Evolutionary conservation across 2,888 invertebrate genomes (phyloP), one percentile per base, ranked within the genome.

Genomic region (Thymelicus lineola): DNA sequence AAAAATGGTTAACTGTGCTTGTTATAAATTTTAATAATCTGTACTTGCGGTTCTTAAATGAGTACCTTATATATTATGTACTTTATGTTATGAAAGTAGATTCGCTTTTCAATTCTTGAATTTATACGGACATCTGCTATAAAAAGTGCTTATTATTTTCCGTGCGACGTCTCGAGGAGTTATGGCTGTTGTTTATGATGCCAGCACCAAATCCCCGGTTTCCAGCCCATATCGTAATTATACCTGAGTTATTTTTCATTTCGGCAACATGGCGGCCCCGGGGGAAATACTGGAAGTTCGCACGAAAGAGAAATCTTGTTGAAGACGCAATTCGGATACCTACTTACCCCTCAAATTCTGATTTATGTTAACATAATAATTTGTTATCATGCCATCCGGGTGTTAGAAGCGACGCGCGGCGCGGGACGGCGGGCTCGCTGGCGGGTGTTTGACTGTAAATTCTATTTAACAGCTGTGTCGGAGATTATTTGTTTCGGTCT

Each of bases 161-260:
- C 12, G n/a, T 15, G 36, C 1, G n/a, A 50, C 48, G 48, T 50
- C 14, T 50, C 10, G 53, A 53, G 20, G 20, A 53, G 53, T 53
- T 53, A 53, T 53, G 53, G 9, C 10, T 20, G 17, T 53, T 53
- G 53, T 53, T 53, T 53, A 53, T 53, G 53, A 53, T 53, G 4
- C 17, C 17, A 12, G n/a, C 53, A 12, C 17, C 53, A 20, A 20
- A 53, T 20, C 53, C 20, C 20, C 53, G 53, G n/a, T 20, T 53
- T 28, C 6, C 20, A 20, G 53, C 38, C 10, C 38, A 58, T 60
- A 64, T 53, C 63, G 38, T 64, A 64, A 45, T 58, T 55, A 58
- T 58, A 58, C 57, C 57, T 65, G 65, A 57, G 57, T 65, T 58
- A 65, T 58, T 66, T 58, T 66, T 66, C 55, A 48, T 66, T 66